These are phyloP conservation scores for Lobophora halterata DNA, from an alignment of 2,888 invertebrate genomes.

Conservation along the genomic window DNA sequence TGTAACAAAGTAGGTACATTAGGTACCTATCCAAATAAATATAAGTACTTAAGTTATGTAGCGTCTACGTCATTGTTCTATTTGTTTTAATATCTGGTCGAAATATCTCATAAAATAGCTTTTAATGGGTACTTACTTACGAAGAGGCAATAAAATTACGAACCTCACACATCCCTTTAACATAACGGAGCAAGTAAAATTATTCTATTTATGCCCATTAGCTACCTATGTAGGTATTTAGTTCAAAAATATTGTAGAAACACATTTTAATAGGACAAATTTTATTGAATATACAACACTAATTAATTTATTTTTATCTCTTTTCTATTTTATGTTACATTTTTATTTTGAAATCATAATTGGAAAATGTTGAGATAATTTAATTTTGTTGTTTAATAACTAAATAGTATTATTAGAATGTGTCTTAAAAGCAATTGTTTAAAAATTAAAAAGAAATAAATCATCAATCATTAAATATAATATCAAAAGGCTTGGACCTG, in stretches of 20 bases:
- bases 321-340: no score
- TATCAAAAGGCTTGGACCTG: no score
- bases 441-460: no score
- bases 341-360: no score
- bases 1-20: no score
- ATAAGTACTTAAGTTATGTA: background rate
- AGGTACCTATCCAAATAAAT: no score
- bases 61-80: constrained; percentile 16
- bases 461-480: no score
- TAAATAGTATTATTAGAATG: no score
- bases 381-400: no score
- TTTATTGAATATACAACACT: background rate
- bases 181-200: constrained; percentile 25
- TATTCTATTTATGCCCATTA: constrained; percentile 29
- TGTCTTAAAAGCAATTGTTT: no score
- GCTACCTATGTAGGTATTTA: constrained; percentile 22
- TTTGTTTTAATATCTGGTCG: constrained; percentile 28
- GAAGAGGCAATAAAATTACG: constrained; percentile 49
- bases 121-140: constrained; percentile 54
- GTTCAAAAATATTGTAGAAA: constrained; percentile 5
- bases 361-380: no score
- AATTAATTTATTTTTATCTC: no score
- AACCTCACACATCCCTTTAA: constrained; percentile 31
- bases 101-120: constrained; percentile 48
- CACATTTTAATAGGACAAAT: constrained; percentile 16